Conservation (phyloP, 1,140 invertebrate genomes). For the Aporrectodea caliginosa region DNA sequence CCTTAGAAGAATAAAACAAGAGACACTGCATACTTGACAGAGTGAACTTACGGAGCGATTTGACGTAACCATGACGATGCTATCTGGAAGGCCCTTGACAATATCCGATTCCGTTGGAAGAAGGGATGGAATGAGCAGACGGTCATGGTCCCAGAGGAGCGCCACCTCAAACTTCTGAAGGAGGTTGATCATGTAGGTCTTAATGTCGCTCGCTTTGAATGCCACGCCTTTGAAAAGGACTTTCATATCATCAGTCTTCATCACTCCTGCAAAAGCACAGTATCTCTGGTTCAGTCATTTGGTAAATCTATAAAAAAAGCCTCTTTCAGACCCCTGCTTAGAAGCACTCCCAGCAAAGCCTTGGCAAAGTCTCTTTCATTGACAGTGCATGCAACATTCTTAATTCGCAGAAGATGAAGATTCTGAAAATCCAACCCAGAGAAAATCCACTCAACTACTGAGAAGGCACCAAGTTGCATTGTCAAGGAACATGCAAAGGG, state of each 20-base stretch:
- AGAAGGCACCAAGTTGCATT: no score
- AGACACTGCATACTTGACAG: no score
- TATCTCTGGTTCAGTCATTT: not conserved
- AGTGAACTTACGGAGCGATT: no score
- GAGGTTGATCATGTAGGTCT: slow-evolving; percentile 49
- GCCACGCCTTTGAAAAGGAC: slow-evolving; percentile 75
- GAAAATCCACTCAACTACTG: no score
- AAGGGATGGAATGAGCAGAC: slow-evolving; percentile 85
- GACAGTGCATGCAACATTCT: not conserved
- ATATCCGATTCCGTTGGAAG: slow-evolving; percentile 70
- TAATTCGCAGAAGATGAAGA: not conserved
- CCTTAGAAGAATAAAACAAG: no score
- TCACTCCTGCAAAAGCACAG: slow-evolving; percentile 71
- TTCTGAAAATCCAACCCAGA: not conserved
- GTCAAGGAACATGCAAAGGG: no score
- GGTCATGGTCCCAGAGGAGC: slow-evolving; percentile 89
- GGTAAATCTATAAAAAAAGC: not conserved
- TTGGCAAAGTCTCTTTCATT: not conserved
- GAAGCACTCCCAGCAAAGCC: not conserved
- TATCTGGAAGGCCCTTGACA: not conserved
- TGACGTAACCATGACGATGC: not conserved
- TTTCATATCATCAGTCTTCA: slow-evolving; percentile 89
- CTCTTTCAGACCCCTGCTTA: not conserved
- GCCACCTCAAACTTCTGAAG: slow-evolving; percentile 97
- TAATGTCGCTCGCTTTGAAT: slow-evolving; percentile 44